These are phyloP conservation scores for Cactoblastis cactorum DNA, from an alignment of 2,888 invertebrate species.

Conservation along the genomic window DNA sequence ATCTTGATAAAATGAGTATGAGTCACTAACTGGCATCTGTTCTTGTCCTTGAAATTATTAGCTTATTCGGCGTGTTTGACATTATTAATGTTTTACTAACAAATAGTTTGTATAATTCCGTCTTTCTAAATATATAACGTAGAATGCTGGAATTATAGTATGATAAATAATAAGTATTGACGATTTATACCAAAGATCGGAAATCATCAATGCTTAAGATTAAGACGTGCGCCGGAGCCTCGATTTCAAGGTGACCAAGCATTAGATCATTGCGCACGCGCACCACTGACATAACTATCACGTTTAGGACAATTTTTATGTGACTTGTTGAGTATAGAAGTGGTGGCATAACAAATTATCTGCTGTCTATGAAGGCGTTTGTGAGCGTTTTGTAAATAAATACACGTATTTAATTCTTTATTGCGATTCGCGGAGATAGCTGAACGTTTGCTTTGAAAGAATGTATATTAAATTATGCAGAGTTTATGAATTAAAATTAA, in stretches of 20 bases:
- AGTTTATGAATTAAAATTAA: too few relatives aligned
- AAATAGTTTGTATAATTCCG: too few relatives aligned
- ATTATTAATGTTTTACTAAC: too few relatives aligned
- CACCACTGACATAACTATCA: constrained; percentile 29
- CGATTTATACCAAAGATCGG: neutral
- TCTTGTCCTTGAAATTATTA: constrained; percentile 1
- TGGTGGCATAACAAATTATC: neutral
- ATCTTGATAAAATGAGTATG: neutral
- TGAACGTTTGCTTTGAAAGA: neutral
- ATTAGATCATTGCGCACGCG: constrained; percentile 40
- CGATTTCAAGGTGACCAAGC: constrained; percentile 49
- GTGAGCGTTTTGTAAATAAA: neutral
- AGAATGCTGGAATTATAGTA: too few relatives aligned
- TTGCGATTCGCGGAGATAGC: neutral
- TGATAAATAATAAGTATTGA: too few relatives aligned
- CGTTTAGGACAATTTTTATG: constrained; percentile 28
- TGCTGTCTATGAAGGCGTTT: neutral
- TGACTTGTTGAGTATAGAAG: neutral
- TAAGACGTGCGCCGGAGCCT: constrained; percentile 35
- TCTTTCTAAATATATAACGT: too few relatives aligned
- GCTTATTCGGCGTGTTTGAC: constrained; percentile 3
- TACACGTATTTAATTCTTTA: neutral
- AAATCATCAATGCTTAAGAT: neutral
- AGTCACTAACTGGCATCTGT: neutral
- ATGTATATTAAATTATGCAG: too few relatives aligned